phyloP scores from a whole-genome alignment of 2,113 vertebrate genomes.

The Anarhynchus alexandrinus region DNA sequence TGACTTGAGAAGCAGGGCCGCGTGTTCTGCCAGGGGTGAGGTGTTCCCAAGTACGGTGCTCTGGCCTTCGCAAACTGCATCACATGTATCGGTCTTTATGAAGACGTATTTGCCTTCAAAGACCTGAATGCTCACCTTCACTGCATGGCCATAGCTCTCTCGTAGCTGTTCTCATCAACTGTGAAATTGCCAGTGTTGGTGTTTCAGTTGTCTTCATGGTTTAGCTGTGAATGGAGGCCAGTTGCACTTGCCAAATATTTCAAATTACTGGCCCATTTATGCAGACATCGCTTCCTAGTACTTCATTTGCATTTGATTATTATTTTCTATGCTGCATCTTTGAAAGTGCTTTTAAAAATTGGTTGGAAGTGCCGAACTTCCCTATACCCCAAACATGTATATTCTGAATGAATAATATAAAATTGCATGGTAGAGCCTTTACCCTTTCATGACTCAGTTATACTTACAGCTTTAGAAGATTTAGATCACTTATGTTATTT shows the following conservation, averaged over 20 bases:
- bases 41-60: too few relatives aligned
- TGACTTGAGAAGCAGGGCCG: too few relatives aligned
- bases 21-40: too few relatives aligned
- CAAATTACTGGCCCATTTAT: background rate
- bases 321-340: background rate
- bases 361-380: background rate
- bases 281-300: background rate
- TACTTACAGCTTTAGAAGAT: background rate
- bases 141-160: too few relatives aligned
- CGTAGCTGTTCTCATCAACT: too few relatives aligned
- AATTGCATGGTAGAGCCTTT: background rate
- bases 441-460: background rate
- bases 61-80: too few relatives aligned
- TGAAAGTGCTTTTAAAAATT: background rate
- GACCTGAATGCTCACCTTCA: too few relatives aligned
- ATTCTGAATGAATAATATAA: background rate
- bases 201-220: background rate
- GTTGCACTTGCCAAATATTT: background rate
- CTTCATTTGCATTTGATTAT: background rate
- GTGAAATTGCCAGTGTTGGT: too few relatives aligned
- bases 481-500: background rate
- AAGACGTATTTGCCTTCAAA: too few relatives aligned
- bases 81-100: too few relatives aligned
- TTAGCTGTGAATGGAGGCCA: background rate
- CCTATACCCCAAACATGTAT: accelerated